Evolutionary conservation across 64 coral and sea anemone species (phyloP), one percentile per base, ranked within the genome.

Genomic region (Orbicella faveolata): DNA sequence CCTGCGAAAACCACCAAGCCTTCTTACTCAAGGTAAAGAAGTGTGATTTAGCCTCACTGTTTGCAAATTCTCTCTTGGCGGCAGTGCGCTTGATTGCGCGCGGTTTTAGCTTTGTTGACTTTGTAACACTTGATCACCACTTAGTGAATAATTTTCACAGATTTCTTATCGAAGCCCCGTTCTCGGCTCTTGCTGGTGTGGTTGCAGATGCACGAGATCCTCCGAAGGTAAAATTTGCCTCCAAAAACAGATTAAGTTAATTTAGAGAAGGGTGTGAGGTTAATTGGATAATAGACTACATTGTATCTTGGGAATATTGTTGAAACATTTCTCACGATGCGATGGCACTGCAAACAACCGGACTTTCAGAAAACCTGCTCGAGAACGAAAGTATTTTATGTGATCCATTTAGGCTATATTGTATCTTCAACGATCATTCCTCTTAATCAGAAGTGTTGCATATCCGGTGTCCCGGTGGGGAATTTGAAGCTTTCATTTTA

Each of bases 201-300:
- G 77, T 93, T 33, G 86, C 91, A 61, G 91, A 93, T 89, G 91
- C 91, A 64, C 41, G 86, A 62, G 91, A 88, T 61, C 91, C 91
- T 21, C 91, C 91, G 20, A 88, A 88, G 91, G 91, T 93, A 88
- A 74, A 36, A 34, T 64, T 20, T 63, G 11, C 20, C 4, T 21
- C 17, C 5, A 6, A 14, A 8, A 26, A 57, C 52, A 30, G n/a
- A 79, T 13, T 15, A 57, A 18, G 18, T 18, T 8, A 78, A 33
- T 26, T 23, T 69, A 8, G 21, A 64, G 9, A 33, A 64, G 23
- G 25, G 57, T 63, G 34, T n/a, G 17, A 83, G 59, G 41, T 83
- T 83, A 83, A 83, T 83, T 83, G 63, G 44, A 36, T 68, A 68
- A 39, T 44, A 68, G 21, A 9, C 77, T 25, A 30, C 30, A 30